A percentile compares a stretch with the other conserved stretches of the same genome.
These are phyloP conservation scores for Melospiza melodia DNA, from an alignment of 2,113 vertebrate genomes.

Conservation along the genomic window DNA sequence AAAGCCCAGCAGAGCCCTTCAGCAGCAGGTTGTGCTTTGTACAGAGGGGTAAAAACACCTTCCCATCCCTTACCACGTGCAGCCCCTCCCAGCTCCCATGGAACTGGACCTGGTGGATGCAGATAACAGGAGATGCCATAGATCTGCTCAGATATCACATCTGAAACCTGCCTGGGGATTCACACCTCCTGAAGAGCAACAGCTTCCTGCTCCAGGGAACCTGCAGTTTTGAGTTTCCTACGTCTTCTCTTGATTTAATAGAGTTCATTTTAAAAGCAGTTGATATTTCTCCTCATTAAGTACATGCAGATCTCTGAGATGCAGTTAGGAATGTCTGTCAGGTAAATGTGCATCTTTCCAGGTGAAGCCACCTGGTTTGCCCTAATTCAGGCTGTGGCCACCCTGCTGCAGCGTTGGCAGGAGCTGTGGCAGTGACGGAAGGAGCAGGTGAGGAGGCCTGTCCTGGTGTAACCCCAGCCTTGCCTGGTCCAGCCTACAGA, in stretches of 20 bases:
- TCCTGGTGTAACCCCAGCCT: background rate
- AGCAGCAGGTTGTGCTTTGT: background rate
- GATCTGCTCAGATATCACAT: background rate
- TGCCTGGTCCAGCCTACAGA: background rate
- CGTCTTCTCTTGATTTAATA: background rate
- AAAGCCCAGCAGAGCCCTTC: background rate
- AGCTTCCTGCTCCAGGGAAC: background rate
- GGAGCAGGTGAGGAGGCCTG: background rate
- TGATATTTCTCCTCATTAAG: background rate
- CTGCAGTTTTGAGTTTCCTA: background rate
- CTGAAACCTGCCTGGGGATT: background rate
- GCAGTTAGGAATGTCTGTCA: background rate
- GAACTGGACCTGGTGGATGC: background rate
- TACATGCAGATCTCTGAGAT: background rate
- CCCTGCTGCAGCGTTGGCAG: background rate
- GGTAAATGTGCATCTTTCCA: background rate
- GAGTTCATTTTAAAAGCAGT: background rate
- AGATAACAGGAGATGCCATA: background rate
- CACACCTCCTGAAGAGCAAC: background rate
- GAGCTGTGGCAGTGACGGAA: background rate
- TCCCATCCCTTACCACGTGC: background rate
- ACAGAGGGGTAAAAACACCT: background rate
- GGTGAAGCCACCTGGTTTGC: background rate
- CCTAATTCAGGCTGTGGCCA: fast-evolving
- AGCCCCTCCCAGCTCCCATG: background rate